These are phyloP conservation scores for Rhadinocentrus ornatus DNA, from an alignment of 2,797 vertebrate genomes.

Conservation along the genomic window DNA sequence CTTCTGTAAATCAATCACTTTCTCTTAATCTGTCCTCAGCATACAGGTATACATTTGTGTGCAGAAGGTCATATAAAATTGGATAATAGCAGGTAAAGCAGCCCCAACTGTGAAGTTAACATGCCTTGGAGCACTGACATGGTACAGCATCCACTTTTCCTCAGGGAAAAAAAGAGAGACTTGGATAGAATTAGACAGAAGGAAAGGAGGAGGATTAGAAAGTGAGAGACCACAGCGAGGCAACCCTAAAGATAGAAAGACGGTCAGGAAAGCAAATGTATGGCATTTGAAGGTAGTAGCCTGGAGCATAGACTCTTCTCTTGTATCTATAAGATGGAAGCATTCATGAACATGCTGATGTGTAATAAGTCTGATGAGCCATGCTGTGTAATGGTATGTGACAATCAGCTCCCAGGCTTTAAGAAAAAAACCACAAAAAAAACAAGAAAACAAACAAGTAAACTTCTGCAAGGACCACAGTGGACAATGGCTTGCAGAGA, in stretches of 20 bases:
- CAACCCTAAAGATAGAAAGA: constrained; percentile 54
- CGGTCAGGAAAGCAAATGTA: constrained; percentile 34
- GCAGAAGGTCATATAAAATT: constrained; percentile 30
- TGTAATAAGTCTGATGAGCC: constrained; percentile 69
- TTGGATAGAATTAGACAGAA: constrained; percentile 14
- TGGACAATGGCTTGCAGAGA: constrained; percentile 15
- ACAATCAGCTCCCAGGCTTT: constrained; percentile 42
- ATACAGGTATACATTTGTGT: constrained; percentile 7
- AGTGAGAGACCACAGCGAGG: constrained; percentile 34
- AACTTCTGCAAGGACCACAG: constrained; percentile 20
- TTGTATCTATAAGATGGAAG: constrained; percentile 44
- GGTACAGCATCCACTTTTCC: constrained; percentile 23
- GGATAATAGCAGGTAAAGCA: constrained; percentile 40
- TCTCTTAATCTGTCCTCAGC: constrained; percentile 10
- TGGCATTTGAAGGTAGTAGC: constrained; percentile 50
- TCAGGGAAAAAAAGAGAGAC: constrained; percentile 17
- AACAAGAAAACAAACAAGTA: no score
- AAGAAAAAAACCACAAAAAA: constrained; percentile 6
- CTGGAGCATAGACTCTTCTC: constrained; percentile 34
- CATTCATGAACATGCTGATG: constrained; percentile 51
- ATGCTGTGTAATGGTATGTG: constrained; percentile 54
- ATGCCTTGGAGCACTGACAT: constrained; percentile 20
- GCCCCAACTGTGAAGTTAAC: constrained; percentile 19
- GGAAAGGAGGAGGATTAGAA: constrained; percentile 18
- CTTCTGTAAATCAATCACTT: constrained; percentile 10